These are phyloP conservation scores for Oreotrochilus melanogaster DNA, from an alignment of 2,113 vertebrate genomes.

Conservation along the genomic window DNA sequence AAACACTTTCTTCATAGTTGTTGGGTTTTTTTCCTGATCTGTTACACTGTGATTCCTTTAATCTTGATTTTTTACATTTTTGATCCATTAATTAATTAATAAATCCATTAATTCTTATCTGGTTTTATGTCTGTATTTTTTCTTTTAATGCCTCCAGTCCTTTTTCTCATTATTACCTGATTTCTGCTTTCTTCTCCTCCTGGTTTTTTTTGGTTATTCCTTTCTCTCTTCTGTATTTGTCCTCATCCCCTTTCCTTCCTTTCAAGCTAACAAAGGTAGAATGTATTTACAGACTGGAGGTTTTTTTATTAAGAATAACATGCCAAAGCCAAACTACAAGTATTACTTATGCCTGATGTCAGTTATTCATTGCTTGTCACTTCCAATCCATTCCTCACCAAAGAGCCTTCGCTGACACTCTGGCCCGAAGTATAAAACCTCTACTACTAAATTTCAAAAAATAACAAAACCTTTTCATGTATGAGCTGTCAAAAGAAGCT, in stretches of 20 bases:
- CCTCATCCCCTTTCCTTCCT: not conserved
- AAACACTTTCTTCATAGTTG: not conserved
- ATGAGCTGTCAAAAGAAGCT: constrained; percentile 43
- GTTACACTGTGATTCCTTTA: not conserved
- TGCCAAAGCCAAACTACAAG: constrained; percentile 44
- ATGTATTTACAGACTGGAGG: constrained; percentile 41
- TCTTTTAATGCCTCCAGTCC: not conserved
- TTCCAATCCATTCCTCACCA: constrained; percentile 11
- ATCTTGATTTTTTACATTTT: not conserved
- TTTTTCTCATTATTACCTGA: not conserved
- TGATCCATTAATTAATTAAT: not conserved
- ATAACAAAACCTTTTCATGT: constrained; percentile 60
- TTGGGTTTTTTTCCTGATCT: not conserved
- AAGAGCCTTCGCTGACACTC: constrained; percentile 2
- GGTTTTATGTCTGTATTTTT: not conserved
- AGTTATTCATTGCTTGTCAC: constrained; percentile 67
- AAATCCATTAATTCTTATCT: not conserved
- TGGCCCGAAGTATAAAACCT: constrained; percentile 14
- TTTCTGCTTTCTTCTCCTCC: not conserved
- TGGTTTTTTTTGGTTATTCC: not conserved
- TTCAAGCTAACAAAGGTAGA: constrained; percentile 26
- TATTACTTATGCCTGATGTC: constrained; percentile 70
- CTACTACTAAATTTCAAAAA: constrained; percentile 31
- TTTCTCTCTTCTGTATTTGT: constrained; percentile 1
- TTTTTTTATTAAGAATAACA: constrained; percentile 62